These are phyloP conservation scores for Melinaea marsaeus DNA, from an alignment of 2,888 invertebrate species.

Conservation along the genomic window DNA sequence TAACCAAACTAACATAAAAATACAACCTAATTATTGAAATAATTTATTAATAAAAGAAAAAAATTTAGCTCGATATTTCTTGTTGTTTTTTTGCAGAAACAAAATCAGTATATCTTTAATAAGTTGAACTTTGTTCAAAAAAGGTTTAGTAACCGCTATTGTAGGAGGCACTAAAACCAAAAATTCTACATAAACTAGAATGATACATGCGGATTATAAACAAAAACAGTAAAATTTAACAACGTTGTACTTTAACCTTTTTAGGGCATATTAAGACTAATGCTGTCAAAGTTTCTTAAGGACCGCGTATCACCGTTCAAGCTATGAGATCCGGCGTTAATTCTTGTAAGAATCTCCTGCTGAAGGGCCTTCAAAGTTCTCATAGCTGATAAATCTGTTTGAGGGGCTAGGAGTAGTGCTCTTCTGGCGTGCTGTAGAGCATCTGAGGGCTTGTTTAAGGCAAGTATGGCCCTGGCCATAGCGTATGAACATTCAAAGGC, in stretches of 20 bases:
- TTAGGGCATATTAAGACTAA: slow-evolving; percentile 71
- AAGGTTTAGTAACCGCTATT: neutral
- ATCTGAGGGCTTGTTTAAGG: slow-evolving; percentile 84
- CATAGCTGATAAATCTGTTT: slow-evolving; percentile 84
- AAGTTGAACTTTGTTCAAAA: slow-evolving; percentile 2
- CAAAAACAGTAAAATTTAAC: slow-evolving; percentile 1
- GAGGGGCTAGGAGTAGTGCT: slow-evolving; percentile 85
- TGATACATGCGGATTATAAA: neutral
- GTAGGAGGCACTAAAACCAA: neutral
- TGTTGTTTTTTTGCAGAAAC: neutral
- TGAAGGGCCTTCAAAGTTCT: slow-evolving; percentile 84
- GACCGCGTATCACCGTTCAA: slow-evolving; percentile 63
- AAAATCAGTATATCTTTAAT: neutral
- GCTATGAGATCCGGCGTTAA: slow-evolving; percentile 69
- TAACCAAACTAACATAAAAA: slow-evolving; percentile 15
- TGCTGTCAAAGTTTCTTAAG: slow-evolving; percentile 69
- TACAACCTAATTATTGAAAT: neutral
- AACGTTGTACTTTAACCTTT: neutral
- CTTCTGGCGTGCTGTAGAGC: slow-evolving; percentile 90
- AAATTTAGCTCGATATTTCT: neutral
- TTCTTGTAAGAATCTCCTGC: slow-evolving; percentile 81
- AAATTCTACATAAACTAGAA: neutral
- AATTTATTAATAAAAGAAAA: neutral
- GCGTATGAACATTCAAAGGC: slow-evolving; percentile 97
- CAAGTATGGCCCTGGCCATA: slow-evolving; percentile 90